Percentiles rank a stretch among this genome's conserved stretches.
Conservation (phyloP, 1,140 invertebrate species). For the Stratiolaelaps scimitus region DNA sequence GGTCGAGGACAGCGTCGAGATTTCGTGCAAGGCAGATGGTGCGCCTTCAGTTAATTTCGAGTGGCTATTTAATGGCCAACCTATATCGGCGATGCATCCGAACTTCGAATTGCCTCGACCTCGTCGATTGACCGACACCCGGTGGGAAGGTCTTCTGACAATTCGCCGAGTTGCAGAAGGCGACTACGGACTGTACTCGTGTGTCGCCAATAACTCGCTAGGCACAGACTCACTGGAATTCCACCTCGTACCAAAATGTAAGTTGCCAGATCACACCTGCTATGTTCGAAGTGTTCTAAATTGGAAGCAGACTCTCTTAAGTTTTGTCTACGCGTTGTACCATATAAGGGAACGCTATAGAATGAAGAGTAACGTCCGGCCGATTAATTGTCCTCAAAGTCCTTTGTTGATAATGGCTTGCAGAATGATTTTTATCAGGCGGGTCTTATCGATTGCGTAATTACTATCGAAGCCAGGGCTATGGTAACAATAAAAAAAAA, state of each 20-base stretch:
- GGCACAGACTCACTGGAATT: conserved; percentile 3
- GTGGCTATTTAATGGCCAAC: conserved; percentile 16
- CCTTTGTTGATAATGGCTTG: too few species aligned
- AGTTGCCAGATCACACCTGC: not conserved
- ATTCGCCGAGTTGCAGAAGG: not conserved
- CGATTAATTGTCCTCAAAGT: too few species aligned
- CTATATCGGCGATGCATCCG: not conserved
- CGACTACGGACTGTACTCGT: conserved; percentile 20
- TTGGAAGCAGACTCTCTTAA: too few species aligned
- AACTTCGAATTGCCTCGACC: not conserved
- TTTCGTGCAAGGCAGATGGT: conserved; percentile 22
- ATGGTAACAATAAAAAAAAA: too few species aligned
- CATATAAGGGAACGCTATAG: too few species aligned
- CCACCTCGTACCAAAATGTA: conserved; percentile 18
- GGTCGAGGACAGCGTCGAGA: conserved; percentile 6
- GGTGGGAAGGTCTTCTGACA: conserved; percentile 3
- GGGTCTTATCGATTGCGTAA: too few species aligned
- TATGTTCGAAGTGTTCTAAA: too few species aligned
- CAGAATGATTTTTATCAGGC: too few species aligned
- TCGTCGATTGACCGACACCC: not conserved
- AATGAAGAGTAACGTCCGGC: too few species aligned
- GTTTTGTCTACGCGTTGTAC: too few species aligned
- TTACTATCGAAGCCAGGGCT: too few species aligned
- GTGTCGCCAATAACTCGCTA: conserved; percentile 4
- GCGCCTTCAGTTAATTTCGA: conserved; percentile 9